Evolutionary conservation across 2,113 vertebrate species (phyloP).

Genomic region (Albula goreensis): DNA sequence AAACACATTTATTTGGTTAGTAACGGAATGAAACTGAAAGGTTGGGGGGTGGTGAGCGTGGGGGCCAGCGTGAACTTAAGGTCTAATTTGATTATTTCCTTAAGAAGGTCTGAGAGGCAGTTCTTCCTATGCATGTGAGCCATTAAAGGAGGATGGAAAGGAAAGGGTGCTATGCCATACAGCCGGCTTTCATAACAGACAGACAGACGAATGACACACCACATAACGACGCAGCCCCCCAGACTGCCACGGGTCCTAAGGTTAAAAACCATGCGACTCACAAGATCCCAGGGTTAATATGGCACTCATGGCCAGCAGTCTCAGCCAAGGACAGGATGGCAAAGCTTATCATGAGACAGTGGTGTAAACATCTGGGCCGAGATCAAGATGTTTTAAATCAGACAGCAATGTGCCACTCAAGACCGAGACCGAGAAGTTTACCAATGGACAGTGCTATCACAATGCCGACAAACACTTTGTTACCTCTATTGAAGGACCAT

Average conservation of each 20-base stretch:
- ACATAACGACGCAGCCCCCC: constrained; percentile 59
- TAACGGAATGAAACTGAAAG: constrained; percentile 69
- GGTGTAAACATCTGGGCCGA: not conserved
- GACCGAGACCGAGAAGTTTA: not conserved
- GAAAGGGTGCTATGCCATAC: constrained; percentile 60
- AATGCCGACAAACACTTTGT: not conserved
- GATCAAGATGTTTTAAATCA: not conserved
- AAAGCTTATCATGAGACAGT: not conserved
- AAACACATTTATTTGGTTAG: constrained; percentile 83
- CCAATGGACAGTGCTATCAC: not conserved
- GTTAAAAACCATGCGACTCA: constrained; percentile 13
- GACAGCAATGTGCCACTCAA: not conserved
- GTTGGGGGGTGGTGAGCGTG: constrained; percentile 48
- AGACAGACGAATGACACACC: constrained; percentile 68
- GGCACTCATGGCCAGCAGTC: not conserved
- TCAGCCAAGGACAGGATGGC: not conserved
- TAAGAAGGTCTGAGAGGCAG: constrained; percentile 83
- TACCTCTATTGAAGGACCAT: no score
- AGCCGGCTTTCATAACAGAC: constrained; percentile 80
- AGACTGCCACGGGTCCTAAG: constrained; percentile 60
- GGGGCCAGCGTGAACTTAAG: constrained; percentile 81
- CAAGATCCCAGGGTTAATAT: not conserved
- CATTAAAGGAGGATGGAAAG: constrained; percentile 52
- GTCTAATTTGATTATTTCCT: constrained; percentile 86
- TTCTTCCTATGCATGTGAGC: constrained; percentile 69